Base-by-base conservation (phyloP, 2,113 vertebrate genomes). In the Motacilla alba region DNA sequence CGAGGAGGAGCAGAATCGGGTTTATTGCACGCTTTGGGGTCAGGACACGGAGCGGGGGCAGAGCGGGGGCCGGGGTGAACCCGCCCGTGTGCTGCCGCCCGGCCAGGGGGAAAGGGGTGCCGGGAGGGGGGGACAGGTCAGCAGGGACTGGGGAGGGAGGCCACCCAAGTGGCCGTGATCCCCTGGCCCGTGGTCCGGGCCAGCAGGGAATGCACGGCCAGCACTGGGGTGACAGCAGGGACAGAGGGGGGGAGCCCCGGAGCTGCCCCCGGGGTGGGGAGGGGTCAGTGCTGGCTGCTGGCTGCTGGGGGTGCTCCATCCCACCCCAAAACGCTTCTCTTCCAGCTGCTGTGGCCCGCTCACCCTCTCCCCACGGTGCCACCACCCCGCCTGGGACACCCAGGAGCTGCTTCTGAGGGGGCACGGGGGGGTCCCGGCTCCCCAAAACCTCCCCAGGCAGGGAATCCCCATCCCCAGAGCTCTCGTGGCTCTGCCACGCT, bases 331-430 rank as follows among this genome's bases (percentile, higher is more conserved):
- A 27, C 1, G 3, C 22, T 68, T 46, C 82, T 86, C 66, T 89
- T 94, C 68, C 85, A 93, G 83, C 83, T 95, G 90, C 91, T 88
- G 64, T 50, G 46, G 6, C 41, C 50, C 9, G 7, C 26, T 69
- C 17, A 1, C 7, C 4, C 39, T 17, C 10, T 23, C 60, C 28
- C 70, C n/a, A 8, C 1, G 0, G 31, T 26, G 37, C 62, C 62
- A 31, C 20, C 82, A 17, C 28, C 39, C 64, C 6, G 17, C 17
- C 35, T 0, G 6, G 0, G 30, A 60, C 44, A 52, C 9, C 46
- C 67, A 18, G 0, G 0, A 70, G 79, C 62, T 63, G 66, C 62
- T 74, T 52, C 86, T 43, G 53, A 0, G 4, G 33, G 9, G 3
- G 15, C 16, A 3, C 3, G 14, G 21, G 15, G 47, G 46, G 26